Percentiles rank a stretch among this genome's conserved stretches.
Evolutionary conservation across 2,797 vertebrate species (phyloP).

Genomic region (Mus caroli): DNA sequence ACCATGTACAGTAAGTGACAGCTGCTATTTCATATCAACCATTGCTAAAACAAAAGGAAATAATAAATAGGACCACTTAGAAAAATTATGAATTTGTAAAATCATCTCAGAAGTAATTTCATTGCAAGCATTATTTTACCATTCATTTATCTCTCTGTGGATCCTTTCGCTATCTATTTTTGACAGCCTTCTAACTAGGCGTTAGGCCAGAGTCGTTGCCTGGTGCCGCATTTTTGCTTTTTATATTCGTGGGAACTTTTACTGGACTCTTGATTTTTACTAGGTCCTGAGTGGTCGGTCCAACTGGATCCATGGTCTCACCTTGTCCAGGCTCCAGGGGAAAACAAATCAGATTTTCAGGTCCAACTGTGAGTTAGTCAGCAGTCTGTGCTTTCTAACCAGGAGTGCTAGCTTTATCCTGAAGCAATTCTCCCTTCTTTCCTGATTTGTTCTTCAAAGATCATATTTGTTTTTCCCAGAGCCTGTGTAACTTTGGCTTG

Average conservation of each 20-base stretch:
- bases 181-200: not conserved
- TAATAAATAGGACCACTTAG: not conserved
- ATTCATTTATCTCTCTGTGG: not conserved
- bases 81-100: not conserved
- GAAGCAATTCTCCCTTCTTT: not conserved
- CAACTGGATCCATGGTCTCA: not conserved
- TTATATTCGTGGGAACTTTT: not conserved
- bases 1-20: not conserved
- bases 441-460: constrained; percentile 30
- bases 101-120: not conserved
- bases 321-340: fast-evolving
- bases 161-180: not conserved
- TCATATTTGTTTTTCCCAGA: not conserved
- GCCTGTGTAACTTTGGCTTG: not conserved
- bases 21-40: not conserved
- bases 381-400: constrained; percentile 1
- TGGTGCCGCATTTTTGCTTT: not conserved
- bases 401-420: not conserved
- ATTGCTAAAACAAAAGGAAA: not conserved
- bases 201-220: not conserved
- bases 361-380: not conserved
- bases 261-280: not conserved
- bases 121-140: constrained; percentile 28
- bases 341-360: not conserved
- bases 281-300: not conserved